These are phyloP conservation scores for Plecotus auritus DNA, from an alignment of 2,113 vertebrate species.

Conservation along the genomic window DNA sequence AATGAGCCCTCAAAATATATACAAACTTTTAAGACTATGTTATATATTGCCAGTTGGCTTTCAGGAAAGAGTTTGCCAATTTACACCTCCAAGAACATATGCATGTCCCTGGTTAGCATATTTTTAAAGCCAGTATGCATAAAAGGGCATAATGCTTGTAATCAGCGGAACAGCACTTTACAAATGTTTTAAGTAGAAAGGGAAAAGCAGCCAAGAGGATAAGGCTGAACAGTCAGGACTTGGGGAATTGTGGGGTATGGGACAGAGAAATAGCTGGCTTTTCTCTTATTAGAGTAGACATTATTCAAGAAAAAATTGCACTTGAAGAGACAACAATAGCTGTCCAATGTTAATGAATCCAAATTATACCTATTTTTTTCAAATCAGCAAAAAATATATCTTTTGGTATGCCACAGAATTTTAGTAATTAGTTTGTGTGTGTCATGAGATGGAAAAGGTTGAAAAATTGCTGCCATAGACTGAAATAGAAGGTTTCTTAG, in stretches of 20 bases:
- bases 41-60: neutral
- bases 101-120: neutral
- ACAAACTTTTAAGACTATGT: neutral
- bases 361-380: neutral
- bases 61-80: neutral
- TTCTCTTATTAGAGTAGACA: conserved; percentile 4
- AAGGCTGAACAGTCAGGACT: neutral
- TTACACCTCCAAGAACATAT: neutral
- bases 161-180: neutral
- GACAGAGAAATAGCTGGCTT: neutral
- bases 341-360: neutral
- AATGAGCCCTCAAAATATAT: neutral
- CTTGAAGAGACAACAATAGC: neutral
- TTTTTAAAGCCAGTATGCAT: neutral
- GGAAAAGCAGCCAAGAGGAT: neutral
- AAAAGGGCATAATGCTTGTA: neutral
- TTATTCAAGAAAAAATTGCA: neutral
- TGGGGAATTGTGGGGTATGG: neutral
- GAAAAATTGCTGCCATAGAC: neutral
- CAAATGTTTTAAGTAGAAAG: neutral
- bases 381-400: neutral
- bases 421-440: neutral
- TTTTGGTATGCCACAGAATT: neutral
- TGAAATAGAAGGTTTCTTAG: neutral
- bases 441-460: neutral